A percentile compares a stretch with the other conserved stretches of the same genome.
These are phyloP conservation scores for Madoqua kirkii DNA, from an alignment of 2,113 vertebrate genomes.

Conservation along the genomic window DNA sequence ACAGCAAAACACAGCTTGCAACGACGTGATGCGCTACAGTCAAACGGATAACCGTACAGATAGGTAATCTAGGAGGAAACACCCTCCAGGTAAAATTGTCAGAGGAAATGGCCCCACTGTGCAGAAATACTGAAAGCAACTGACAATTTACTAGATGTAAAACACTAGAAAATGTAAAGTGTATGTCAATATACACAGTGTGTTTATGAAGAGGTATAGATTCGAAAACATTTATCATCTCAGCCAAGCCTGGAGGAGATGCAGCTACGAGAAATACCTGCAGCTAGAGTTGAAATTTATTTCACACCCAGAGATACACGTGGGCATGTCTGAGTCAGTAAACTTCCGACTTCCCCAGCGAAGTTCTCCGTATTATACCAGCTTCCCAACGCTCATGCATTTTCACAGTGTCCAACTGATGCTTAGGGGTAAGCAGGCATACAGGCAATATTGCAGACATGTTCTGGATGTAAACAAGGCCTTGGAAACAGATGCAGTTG, in stretches of 20 bases:
- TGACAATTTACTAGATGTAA: slow-evolving; percentile 14
- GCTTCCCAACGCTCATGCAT: accelerated
- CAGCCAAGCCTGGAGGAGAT: slow-evolving; percentile 16
- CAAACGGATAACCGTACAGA: slow-evolving; percentile 47
- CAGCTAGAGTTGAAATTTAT: slow-evolving; percentile 3
- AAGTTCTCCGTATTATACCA: neutral
- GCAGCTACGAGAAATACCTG: slow-evolving; percentile 7
- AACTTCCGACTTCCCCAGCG: neutral
- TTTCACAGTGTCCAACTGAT: neutral
- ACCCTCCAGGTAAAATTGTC: slow-evolving; percentile 45
- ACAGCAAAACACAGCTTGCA: slow-evolving; percentile 57
- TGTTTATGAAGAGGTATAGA: neutral
- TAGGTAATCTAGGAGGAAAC: neutral
- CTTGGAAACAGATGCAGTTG: accelerated
- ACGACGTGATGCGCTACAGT: slow-evolving; percentile 53
- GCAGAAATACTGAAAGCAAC: slow-evolving; percentile 51
- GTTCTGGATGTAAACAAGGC: accelerated
- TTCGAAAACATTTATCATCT: slow-evolving; percentile 9
- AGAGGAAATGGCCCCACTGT: slow-evolving; percentile 46
- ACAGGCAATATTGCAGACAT: accelerated
- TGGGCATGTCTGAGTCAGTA: neutral
- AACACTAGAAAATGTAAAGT: slow-evolving; percentile 44
- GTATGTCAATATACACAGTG: neutral
- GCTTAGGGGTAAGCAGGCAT: accelerated
- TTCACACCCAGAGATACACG: neutral